Evolutionary conservation across 2,113 vertebrate species (phyloP).

Genomic region (Pelvicachromis taeniatus): DNA sequence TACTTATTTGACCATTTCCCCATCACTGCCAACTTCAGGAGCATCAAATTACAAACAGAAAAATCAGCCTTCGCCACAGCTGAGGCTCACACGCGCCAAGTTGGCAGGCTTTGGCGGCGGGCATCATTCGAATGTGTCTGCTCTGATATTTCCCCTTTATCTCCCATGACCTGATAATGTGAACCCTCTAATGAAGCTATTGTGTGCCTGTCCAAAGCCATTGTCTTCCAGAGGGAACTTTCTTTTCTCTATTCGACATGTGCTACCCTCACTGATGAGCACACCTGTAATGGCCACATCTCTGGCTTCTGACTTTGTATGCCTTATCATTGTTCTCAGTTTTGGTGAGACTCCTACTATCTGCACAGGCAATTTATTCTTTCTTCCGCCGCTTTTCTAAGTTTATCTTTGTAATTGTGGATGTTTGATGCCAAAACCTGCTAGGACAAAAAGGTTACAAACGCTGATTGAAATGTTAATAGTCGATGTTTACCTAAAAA

Average conservation of each 20-base stretch:
- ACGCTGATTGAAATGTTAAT: background rate
- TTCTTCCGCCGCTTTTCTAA: background rate
- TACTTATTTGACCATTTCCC: conserved; percentile 46
- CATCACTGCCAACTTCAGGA: conserved; percentile 45
- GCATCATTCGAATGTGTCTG: conserved; percentile 56
- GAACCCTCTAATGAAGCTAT: conserved; percentile 78
- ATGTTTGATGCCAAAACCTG: background rate
- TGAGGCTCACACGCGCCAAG: conserved; percentile 29
- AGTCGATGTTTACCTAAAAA: background rate
- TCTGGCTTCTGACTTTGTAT: conserved; percentile 17
- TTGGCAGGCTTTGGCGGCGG: conserved; percentile 47
- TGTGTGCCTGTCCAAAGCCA: conserved; percentile 76
- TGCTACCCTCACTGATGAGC: conserved; percentile 46
- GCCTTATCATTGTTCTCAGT: conserved; percentile 36
- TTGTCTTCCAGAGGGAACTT: conserved; percentile 71
- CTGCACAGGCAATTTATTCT: conserved; percentile 27
- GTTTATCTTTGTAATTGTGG: conserved; percentile 12
- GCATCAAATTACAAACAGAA: conserved; percentile 58
- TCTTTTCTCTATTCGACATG: conserved; percentile 45
- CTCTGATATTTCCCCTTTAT: conserved; percentile 76
- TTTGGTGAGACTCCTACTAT: conserved; percentile 5
- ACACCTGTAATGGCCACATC: conserved; percentile 64
- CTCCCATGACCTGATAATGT: conserved; percentile 71
- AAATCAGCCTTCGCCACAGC: conserved; percentile 54
- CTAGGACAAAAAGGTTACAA: background rate